Percentiles rank a stretch among this genome's conserved stretches.
Conservation (phyloP, 2,797 vertebrate species). For the Eulemur coronatus region DNA sequence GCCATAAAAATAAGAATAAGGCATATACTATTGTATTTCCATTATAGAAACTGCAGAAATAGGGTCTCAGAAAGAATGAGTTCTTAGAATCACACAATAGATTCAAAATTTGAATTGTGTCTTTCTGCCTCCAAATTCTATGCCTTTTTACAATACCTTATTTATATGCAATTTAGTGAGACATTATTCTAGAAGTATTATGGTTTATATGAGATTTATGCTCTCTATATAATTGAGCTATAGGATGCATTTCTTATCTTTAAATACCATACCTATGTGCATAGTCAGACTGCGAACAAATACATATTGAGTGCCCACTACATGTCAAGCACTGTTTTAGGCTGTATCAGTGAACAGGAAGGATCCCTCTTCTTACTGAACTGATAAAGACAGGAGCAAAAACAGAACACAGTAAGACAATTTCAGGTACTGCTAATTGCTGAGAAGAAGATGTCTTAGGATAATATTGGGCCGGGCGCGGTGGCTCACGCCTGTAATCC, state of each 20-base stretch:
- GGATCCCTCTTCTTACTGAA: neutral
- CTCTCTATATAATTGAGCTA: neutral
- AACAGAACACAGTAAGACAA: neutral
- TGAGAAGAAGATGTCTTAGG: neutral
- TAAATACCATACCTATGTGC: neutral
- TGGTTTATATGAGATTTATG: neutral
- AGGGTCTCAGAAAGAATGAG: neutral
- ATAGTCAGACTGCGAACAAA: neutral
- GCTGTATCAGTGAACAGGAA: neutral
- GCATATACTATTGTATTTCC: neutral
- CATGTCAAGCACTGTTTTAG: neutral
- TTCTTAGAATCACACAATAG: neutral
- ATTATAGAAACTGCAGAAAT: neutral
- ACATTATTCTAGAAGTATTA: neutral
- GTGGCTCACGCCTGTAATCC: too few species aligned
- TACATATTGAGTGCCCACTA: neutral
- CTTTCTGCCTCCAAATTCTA: neutral
- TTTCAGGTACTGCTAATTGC: neutral
- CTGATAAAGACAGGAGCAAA: neutral
- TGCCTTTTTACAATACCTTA: neutral
- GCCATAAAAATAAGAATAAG: neutral
- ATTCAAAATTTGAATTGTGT: neutral
- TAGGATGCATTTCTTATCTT: neutral
- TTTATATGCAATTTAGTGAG: constrained; percentile 15
- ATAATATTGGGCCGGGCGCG: too few species aligned